A percentile compares a stretch with the other conserved stretches of the same genome.
phyloP scores from a whole-genome alignment of 2,888 invertebrate species.

The Abscondita cerata region DNA sequence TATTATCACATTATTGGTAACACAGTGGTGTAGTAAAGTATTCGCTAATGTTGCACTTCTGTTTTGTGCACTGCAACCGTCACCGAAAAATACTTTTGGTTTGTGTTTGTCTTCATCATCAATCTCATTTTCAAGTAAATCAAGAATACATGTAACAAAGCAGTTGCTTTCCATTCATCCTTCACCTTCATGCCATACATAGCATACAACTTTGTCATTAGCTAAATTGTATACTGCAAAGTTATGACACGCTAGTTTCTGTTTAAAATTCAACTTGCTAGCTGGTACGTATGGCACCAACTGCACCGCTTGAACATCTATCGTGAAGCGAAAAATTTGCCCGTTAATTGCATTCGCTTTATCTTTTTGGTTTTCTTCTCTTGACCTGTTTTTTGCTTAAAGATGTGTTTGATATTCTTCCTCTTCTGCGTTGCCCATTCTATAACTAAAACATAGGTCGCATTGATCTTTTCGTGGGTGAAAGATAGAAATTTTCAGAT shows the following conservation, averaged over 20 bases:
- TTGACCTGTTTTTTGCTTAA: slow-evolving; percentile 18
- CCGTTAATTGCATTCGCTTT: slow-evolving; percentile 23
- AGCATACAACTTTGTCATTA: slow-evolving; percentile 33
- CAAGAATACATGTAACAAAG: slow-evolving; percentile 30
- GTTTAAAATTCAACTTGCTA: slow-evolving; percentile 31
- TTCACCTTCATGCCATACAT: slow-evolving; percentile 39
- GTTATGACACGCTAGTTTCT: slow-evolving; percentile 34
- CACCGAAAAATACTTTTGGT: slow-evolving; percentile 33
- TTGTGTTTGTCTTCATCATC: neutral
- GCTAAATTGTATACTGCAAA: slow-evolving; percentile 21
- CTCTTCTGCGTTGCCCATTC: neutral
- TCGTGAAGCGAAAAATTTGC: slow-evolving; percentile 28
- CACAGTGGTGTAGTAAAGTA: slow-evolving; percentile 21
- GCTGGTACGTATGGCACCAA: slow-evolving; percentile 29
- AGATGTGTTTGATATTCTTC: neutral
- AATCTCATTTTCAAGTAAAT: slow-evolving; percentile 23
- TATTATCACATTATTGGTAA: slow-evolving; percentile 13
- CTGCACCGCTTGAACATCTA: slow-evolving; percentile 39
- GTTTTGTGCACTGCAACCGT: slow-evolving; percentile 30
- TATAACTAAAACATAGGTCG: neutral
- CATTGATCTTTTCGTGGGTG: too few species aligned
- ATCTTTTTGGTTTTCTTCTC: slow-evolving; percentile 25
- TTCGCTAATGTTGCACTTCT: slow-evolving; percentile 25
- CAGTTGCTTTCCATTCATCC: slow-evolving; percentile 33
- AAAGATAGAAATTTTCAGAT: neutral